Evolutionary conservation across 2,113 vertebrate species (phyloP).

Genomic region (Pelecanoides urinatrix): DNA sequence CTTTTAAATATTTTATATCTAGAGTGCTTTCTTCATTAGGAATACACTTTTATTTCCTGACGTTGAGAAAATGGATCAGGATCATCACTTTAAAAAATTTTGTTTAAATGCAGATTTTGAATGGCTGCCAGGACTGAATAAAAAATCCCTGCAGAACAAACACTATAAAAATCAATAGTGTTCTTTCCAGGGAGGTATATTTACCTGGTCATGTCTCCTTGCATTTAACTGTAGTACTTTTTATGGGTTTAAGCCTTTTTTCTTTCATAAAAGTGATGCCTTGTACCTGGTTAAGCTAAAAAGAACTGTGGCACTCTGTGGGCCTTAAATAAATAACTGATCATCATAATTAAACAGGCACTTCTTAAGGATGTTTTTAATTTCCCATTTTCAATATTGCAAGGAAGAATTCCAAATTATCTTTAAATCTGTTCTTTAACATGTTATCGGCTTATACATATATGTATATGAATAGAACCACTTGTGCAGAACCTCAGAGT

Average conservation of each 20-base stretch:
- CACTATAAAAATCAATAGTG: constrained; percentile 31
- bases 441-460: not conserved
- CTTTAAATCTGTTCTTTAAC: not conserved
- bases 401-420: not conserved
- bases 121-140: constrained; percentile 13
- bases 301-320: not conserved
- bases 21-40: constrained; percentile 54
- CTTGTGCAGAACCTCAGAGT: not conserved
- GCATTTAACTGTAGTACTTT: not conserved
- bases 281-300: not conserved
- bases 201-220: constrained; percentile 21
- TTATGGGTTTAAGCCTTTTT: not conserved
- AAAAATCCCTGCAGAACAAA: constrained; percentile 45
- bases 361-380: not conserved
- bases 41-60: constrained; percentile 11
- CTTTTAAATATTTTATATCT: constrained; percentile 48
- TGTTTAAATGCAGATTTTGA: constrained; percentile 56
- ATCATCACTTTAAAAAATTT: constrained; percentile 24
- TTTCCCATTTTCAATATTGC: not conserved
- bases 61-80: constrained; percentile 34
- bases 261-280: not conserved
- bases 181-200: not conserved
- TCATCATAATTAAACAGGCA: not conserved
- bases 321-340: not conserved
- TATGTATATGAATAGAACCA: not conserved